A percentile compares a stretch with the other conserved stretches of the same genome.
Evolutionary conservation across 2,113 vertebrate genomes (phyloP).

Genomic region (Pelecanoides urinatrix): DNA sequence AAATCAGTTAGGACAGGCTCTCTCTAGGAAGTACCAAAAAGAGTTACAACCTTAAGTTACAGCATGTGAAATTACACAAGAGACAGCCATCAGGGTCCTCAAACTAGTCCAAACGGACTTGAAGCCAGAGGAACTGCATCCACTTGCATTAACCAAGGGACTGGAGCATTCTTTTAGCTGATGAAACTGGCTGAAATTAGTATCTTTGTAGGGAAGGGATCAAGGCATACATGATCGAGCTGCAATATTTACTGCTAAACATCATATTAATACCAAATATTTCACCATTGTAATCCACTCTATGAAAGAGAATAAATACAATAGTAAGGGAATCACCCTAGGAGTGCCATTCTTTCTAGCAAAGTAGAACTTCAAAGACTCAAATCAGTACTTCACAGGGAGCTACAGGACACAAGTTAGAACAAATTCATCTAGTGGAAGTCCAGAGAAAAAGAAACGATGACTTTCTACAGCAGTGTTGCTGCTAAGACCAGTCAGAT

Average conservation of each 20-base stretch:
- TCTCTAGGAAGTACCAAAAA: not conserved
- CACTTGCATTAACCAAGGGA: not conserved
- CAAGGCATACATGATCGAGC: not conserved
- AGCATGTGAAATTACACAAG: not conserved
- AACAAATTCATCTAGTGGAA: constrained; percentile 35
- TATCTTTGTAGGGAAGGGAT: not conserved
- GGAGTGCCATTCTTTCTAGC: constrained; percentile 6
- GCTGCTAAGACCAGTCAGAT: constrained; percentile 34
- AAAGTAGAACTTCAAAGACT: constrained; percentile 12
- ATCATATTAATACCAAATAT: not conserved
- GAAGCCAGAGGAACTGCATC: not conserved
- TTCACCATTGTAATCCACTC: not conserved
- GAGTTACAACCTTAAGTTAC: not conserved
- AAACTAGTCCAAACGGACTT: not conserved
- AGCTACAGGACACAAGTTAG: constrained; percentile 38
- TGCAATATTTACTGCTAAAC: not conserved
- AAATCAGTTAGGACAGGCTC: constrained; percentile 3
- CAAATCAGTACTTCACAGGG: constrained; percentile 9
- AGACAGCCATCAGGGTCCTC: not conserved
- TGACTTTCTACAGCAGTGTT: constrained; percentile 18
- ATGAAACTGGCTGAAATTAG: not conserved
- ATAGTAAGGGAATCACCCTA: not conserved
- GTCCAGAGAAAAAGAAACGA: constrained; percentile 27
- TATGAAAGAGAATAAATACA: not conserved
- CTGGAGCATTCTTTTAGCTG: not conserved